Percentiles rank a stretch among this genome's conserved stretches.
These are phyloP conservation scores for Gymnarchus niloticus DNA, from an alignment of 2,113 vertebrate species.

Conservation along the genomic window DNA sequence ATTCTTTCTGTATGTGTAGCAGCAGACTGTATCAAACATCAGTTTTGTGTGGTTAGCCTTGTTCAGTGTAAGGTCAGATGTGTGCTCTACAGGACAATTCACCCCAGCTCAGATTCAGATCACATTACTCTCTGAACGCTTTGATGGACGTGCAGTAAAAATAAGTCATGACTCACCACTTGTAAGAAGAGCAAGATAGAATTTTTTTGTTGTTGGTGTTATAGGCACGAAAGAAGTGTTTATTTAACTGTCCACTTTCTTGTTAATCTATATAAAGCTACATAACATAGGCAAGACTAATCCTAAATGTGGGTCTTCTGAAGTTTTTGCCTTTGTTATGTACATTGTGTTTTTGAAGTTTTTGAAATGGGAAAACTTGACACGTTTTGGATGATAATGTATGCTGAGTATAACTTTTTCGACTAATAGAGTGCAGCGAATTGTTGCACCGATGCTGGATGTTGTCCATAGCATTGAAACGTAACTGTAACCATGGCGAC, in stretches of 20 bases:
- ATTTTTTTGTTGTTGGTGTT: slow-evolving; percentile 4
- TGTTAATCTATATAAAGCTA: background rate
- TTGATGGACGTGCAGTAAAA: background rate
- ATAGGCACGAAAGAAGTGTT: background rate
- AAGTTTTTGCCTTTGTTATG: background rate
- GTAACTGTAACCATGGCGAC: background rate
- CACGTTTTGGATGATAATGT: background rate
- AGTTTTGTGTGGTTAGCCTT: background rate
- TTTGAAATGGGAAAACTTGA: slow-evolving; percentile 7
- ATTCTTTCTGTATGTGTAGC: slow-evolving; percentile 1
- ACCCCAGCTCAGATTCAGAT: background rate
- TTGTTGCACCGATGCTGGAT: background rate
- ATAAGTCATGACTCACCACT: background rate
- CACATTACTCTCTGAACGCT: background rate
- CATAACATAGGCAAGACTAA: background rate
- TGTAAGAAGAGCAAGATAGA: background rate
- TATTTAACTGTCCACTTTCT: background rate
- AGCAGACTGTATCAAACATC: background rate
- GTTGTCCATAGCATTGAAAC: background rate
- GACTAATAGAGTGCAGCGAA: background rate
- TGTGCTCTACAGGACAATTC: background rate
- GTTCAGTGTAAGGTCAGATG: background rate
- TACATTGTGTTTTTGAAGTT: background rate
- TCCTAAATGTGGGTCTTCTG: background rate
- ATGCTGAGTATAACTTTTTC: background rate